Evolutionary conservation across 2,113 vertebrate species (phyloP).

Genomic region (Pipa parva): DNA sequence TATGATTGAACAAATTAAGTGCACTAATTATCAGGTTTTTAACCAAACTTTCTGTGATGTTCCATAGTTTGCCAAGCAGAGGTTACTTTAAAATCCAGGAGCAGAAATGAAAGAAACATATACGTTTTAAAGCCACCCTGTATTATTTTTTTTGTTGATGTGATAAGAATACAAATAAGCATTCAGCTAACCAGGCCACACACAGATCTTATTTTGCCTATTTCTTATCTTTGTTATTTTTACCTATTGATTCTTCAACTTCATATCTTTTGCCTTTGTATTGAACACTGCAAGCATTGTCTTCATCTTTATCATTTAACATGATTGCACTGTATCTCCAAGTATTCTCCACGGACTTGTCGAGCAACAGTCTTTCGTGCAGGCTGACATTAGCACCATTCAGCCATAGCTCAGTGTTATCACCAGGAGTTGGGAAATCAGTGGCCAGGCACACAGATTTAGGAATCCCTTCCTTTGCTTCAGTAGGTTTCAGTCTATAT

Average conservation of each 20-base stretch:
- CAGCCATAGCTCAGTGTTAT: accelerated
- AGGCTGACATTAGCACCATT: accelerated
- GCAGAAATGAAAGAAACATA: no score
- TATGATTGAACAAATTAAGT: no score
- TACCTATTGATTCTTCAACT: not conserved
- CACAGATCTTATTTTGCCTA: no score
- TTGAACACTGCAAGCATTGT: slow-evolving; percentile 11
- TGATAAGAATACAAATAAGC: no score
- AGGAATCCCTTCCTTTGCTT: not conserved
- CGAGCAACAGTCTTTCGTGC: not conserved
- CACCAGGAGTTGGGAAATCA: slow-evolving; percentile 39
- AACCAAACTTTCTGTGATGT: no score
- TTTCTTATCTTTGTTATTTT: not conserved
- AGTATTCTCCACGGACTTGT: not conserved
- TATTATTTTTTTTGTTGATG: no score
- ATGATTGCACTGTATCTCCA: slow-evolving; percentile 48
- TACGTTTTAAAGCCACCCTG: no score
- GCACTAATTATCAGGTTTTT: no score
- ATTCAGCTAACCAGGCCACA: no score
- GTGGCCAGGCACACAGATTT: slow-evolving; percentile 54
- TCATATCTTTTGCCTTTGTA: accelerated
- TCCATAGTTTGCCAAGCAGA: no score
- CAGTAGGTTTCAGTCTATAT: slow-evolving; percentile 42
- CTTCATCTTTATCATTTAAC: slow-evolving; percentile 25
- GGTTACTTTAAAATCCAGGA: no score